Evolutionary conservation across 2,797 vertebrate genomes (phyloP).

Genomic region (Eidolon dupreanum): DNA sequence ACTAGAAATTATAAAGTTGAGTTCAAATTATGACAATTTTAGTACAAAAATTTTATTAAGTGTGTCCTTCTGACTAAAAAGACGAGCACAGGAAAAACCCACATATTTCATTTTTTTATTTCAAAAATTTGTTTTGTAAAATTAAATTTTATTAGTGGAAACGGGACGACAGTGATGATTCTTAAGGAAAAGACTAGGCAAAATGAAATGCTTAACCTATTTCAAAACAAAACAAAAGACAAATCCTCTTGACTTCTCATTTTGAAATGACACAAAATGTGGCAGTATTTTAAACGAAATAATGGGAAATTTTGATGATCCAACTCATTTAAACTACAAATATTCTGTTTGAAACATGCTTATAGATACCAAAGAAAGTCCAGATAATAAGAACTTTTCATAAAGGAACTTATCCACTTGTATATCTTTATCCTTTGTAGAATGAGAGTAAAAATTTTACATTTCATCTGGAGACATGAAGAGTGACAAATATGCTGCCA

Average conservation of each 20-base stretch:
- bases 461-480: neutral
- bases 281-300: neutral
- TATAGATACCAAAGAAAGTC: neutral
- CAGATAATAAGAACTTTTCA: neutral
- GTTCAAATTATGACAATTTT: neutral
- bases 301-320: neutral
- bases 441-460: neutral
- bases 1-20: neutral
- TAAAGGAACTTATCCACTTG: neutral
- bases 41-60: neutral
- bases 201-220: slow-evolving; percentile 35
- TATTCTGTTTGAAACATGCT: neutral
- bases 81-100: neutral
- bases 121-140: neutral
- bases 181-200: slow-evolving; percentile 43
- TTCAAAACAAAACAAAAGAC: neutral
- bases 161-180: neutral
- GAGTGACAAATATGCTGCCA: neutral
- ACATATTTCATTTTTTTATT: neutral
- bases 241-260: neutral
- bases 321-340: neutral
- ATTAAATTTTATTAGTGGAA: slow-evolving; percentile 41
- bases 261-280: neutral
- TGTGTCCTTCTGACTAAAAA: neutral
- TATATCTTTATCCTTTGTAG: neutral